Base-by-base conservation (phyloP, 2,888 invertebrate genomes). In the Nemoura dubitans region DNA sequence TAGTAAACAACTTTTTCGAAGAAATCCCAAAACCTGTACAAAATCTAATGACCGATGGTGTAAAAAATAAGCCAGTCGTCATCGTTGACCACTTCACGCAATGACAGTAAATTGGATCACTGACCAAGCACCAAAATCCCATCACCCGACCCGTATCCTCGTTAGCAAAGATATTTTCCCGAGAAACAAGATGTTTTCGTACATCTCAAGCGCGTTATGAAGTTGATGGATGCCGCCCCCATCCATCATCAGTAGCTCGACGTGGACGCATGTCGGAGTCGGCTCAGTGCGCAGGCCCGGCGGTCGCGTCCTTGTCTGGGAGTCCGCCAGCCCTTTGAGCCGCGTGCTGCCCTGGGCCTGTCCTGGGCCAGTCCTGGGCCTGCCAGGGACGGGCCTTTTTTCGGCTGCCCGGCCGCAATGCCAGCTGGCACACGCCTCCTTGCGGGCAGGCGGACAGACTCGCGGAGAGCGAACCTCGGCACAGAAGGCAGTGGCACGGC, bases 341-440 rank as follows among this genome's bases (percentile, higher is more conserved):
- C 78, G 26, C 7, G 27, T 78, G 5, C 78, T 25, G 81, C 30
- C 5, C 16, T 80, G 29, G 81, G 28, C 14, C 25, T 27, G 26
- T 80, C 26, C n/a, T n/a, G n/a, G n/a, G n/a, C n/a, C n/a, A n/a
- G n/a, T n/a, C n/a, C n/a, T n/a, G n/a, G n/a, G n/a, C n/a, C n/a
- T n/a, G n/a, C n/a, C 59, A 59, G 59, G 16, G 59, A 7, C 27
- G 81, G 78, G 29, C 59, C 59, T 76, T 84, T 84, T 84, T 76
- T 43, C 76, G 21, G 76, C 29, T 26, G 26, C 26, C 25, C 76
- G 76, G 83, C 86, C 86, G 86, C 76, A 42, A 10, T 83, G 76
- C 86, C 86, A 86, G 83, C 86, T 86, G 86, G 86, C 83, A 86
- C 86, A 86, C 86, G 83, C 86, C 86, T 86, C 76, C 84, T 16